phyloP scores from a whole-genome alignment of 1,140 invertebrate species.

The Drosophila micromelanica region DNA sequence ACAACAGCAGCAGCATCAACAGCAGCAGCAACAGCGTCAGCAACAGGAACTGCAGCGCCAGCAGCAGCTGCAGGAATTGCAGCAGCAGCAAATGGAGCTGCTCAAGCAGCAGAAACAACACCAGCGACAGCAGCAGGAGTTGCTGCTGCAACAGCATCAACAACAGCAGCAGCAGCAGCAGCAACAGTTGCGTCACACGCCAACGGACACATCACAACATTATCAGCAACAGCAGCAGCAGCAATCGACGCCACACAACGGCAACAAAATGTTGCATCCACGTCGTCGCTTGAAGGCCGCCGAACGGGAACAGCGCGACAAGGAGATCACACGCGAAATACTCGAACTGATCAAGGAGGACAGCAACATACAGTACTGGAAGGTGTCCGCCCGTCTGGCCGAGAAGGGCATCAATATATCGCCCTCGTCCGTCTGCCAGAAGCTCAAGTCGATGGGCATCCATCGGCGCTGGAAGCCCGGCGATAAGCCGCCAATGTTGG shows the following conservation, averaged over 20 bases:
- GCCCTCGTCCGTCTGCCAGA: constrained; percentile 82
- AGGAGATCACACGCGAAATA: constrained; percentile 83
- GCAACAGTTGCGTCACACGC: constrained; percentile 45
- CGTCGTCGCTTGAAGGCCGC: constrained; percentile 78
- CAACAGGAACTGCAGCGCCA: constrained; percentile 47
- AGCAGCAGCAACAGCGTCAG: constrained; percentile 42
- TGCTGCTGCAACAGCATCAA: constrained; percentile 37
- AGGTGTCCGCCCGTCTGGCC: constrained; percentile 78
- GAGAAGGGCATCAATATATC: constrained; percentile 82
- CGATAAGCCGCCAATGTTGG: constrained; percentile 78
- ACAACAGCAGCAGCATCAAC: constrained; percentile 48
- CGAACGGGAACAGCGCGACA: constrained; percentile 76
- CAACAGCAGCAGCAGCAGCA: constrained; percentile 55
- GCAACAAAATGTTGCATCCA: constrained; percentile 61
- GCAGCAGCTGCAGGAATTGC: constrained; percentile 32
- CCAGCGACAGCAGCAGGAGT: constrained; percentile 43
- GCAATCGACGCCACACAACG: constrained; percentile 19
- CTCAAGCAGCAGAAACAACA: constrained; percentile 48
- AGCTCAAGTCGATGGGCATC: constrained; percentile 82
- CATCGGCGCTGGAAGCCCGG: constrained; percentile 82
- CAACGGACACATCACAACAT: constrained; percentile 71
- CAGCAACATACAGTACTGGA: constrained; percentile 83
- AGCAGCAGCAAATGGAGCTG: constrained; percentile 39
- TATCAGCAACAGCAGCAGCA: constrained; percentile 67
- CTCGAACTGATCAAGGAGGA: constrained; percentile 81